Percentiles rank a stretch among this genome's conserved stretches.
Conservation (phyloP, 1,140 invertebrate species). For the Macrosteles quadrilineatus region DNA sequence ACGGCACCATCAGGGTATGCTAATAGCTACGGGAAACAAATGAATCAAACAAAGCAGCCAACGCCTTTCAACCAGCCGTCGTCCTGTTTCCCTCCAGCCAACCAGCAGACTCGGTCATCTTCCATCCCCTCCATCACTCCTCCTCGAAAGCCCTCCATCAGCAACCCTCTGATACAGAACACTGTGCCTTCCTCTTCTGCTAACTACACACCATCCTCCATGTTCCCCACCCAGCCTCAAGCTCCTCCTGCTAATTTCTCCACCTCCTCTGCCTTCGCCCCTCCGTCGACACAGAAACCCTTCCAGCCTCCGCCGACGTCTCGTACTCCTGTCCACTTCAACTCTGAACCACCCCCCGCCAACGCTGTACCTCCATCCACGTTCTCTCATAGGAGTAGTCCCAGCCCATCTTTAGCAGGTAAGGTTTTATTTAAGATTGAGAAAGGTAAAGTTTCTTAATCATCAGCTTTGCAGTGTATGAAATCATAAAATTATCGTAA, state of each 20-base stretch:
- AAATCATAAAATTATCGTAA: too few relatives aligned
- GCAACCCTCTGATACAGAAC: not conserved
- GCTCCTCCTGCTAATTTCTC: not conserved
- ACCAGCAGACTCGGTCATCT: not conserved
- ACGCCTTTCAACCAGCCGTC: not conserved
- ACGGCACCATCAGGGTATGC: not conserved
- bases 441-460: too few relatives aligned
- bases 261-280: not conserved
- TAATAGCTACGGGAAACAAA: not conserved
- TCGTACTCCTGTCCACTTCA: constrained; percentile 40
- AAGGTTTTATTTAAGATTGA: not conserved
- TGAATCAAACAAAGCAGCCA: not conserved
- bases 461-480: too few relatives aligned
- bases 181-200: not conserved
- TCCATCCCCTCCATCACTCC: constrained; percentile 21
- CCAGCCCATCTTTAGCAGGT: constrained; percentile 22
- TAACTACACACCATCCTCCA: not conserved
- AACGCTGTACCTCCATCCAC: constrained; percentile 14
- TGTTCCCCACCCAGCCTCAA: not conserved
- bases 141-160: constrained; percentile 1
- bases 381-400: constrained; percentile 22
- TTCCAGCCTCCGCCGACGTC: constrained; percentile 8
- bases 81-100: not conserved
- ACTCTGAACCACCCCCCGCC: constrained; percentile 35
- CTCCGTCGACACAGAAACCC: constrained; percentile 5